phyloP scores from a whole-genome alignment of 2,797 vertebrate genomes.

The Oreortyx pictus region DNA sequence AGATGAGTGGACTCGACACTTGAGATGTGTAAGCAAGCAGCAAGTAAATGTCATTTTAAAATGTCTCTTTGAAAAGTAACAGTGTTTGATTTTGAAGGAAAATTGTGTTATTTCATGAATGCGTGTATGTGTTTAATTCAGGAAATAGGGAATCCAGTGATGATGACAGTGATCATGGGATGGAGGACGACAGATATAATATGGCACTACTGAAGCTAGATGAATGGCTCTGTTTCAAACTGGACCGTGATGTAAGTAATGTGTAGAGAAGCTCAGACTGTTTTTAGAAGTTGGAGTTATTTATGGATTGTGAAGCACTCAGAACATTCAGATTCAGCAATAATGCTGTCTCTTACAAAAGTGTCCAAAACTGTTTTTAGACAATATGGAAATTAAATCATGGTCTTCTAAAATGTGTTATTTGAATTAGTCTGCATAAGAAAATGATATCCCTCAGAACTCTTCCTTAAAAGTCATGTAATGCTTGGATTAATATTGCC shows the following conservation, averaged over 20 bases:
- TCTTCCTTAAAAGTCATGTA: not conserved
- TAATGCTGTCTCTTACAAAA: not conserved
- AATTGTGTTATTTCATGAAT: not conserved
- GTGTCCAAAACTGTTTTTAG: not conserved
- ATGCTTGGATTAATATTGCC: not conserved
- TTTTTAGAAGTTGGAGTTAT: not conserved
- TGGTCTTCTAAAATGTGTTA: not conserved
- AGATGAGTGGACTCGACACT: not conserved
- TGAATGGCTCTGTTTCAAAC: constrained; percentile 89
- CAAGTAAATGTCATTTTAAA: not conserved
- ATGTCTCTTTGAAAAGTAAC: not conserved
- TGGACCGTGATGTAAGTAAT: constrained; percentile 86
- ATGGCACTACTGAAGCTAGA: constrained; percentile 86
- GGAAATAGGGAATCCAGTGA: constrained; percentile 78
- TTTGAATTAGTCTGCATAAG: not conserved
- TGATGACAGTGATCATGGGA: constrained; percentile 88
- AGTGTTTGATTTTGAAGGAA: not conserved
- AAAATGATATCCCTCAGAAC: not conserved
- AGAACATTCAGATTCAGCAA: not conserved
- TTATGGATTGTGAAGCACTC: not conserved
- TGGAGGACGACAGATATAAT: constrained; percentile 82
- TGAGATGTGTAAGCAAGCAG: not conserved
- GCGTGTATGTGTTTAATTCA: constrained; percentile 50
- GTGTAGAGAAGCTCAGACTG: not conserved
- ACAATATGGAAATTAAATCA: not conserved